Evolutionary conservation across 2,888 invertebrate species (phyloP), one percentile per base, ranked within the genome.

Genomic region (Parasteatoda lunata): DNA sequence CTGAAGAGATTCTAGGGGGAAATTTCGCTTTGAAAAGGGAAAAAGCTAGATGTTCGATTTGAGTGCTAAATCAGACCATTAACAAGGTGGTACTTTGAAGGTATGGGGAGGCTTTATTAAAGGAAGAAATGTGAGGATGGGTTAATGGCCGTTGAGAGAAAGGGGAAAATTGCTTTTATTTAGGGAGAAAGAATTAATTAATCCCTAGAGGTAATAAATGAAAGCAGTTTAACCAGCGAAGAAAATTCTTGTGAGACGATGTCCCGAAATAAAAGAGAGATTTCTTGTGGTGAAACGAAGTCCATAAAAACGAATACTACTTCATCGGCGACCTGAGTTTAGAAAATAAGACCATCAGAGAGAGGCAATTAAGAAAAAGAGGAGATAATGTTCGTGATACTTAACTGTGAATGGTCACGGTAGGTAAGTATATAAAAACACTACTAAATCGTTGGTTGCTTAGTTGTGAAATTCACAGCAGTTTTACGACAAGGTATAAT

Each of bases 141-240:
- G 72, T 72, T 80, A 72, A 80, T 80, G 47, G 80, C 66, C 13
- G n/a, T 59, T 11, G 59, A 59, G 65, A n/a, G 30, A 30, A 30
- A 30, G 30, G n/a, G 73, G 6, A 72, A 71, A 73, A 73, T 80
- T 80, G 51, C 80, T 65, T 80, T 80, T 73, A 80, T 80, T 80
- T 80, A 80, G 71, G 52, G 49, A 65, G 73, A 80, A 80, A 72
- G 52, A 30, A 73, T 80, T 80, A 71, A 80, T 80, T 80, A 80
- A 80, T 80, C 80, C 80, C 80, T 80, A 4, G 72, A 47, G 73
- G 80, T 66, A 72, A 80, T 80, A 80, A 80, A 80, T 80, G 80
- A 72, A 73, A 71, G 80, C 66, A 65, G 73, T 51, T 73, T 73
- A 73, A 72, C 66, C 66, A 52, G n/a, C 51, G 77, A 52, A n/a